Evolutionary conservation across 1,140 invertebrate species (phyloP), one percentile per base, ranked within the genome.

Genomic region (Diorhabda elongata): DNA sequence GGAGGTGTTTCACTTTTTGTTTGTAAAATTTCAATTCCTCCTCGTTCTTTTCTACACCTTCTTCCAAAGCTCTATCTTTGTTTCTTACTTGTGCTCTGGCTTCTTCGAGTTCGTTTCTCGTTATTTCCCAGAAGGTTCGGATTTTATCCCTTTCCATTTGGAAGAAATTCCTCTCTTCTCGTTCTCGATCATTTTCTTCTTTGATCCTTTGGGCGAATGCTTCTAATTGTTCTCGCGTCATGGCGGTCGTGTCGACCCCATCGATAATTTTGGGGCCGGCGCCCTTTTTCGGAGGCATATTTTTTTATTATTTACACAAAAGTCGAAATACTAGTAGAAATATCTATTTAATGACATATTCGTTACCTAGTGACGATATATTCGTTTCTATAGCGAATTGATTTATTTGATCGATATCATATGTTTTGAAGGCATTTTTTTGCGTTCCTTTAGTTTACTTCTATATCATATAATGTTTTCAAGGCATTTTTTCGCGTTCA

Each of bases 131-230:
- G 82, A 97, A 97, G 44, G 92, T 94, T 71, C 94, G 87, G 9
- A 98, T 88, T 83, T 97, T 97, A 80, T 98, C 96, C 74, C 96
- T 85, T 82, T 98, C 96, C 63, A 98, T 80, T 83, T 98, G 96
- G 76, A 98, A 97, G 79, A 92, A 97, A 81, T 98, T 98, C 73
- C 96, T 84, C 81, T 98, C 95, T 82, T 98, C 95, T 74, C 95
- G 85, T 82, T 98, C 96, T 59, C 93, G 87, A 77, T 98, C 95
- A 78, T 97, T 84, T 83, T 98, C 95, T 75, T 96, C 93, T 76
- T 94, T 89, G n/a, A 98, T 88, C 76, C 90, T 88, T 43, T 91
- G 83, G 5, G 93, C 89, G 78, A 97, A 96, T 66, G 91, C 88
- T 82, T 97, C 94, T 58, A 98, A 83, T 83, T 97, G 95, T 79